phyloP scores from a whole-genome alignment of 2,113 vertebrate species.

The Orcinus orca region DNA sequence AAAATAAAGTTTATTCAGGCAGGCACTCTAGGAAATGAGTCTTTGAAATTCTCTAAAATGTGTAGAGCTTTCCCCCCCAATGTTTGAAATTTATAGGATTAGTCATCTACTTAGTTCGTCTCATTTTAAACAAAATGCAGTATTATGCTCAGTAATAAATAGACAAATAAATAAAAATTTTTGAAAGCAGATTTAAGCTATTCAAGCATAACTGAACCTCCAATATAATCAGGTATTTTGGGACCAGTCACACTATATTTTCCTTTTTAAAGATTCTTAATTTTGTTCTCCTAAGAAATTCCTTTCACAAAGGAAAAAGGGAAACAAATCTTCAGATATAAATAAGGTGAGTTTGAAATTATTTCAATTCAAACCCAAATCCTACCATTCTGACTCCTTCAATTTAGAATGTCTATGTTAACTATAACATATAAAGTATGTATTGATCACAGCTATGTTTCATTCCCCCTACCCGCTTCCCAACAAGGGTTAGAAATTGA shows the following conservation, averaged over 20 bases:
- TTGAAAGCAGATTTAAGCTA: not conserved
- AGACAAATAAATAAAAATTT: not conserved
- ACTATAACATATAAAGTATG: slow-evolving; percentile 62
- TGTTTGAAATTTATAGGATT: not conserved
- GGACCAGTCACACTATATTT: not conserved
- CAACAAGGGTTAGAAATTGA: slow-evolving; percentile 64
- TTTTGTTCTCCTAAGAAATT: slow-evolving; percentile 32
- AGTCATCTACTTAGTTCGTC: slow-evolving; percentile 9
- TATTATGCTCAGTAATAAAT: not conserved
- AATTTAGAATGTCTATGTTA: slow-evolving; percentile 43
- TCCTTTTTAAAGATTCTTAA: slow-evolving; percentile 23
- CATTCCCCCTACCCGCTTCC: not conserved
- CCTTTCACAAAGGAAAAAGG: slow-evolving; percentile 22
- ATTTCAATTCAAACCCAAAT: slow-evolving; percentile 52
- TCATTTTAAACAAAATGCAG: slow-evolving; percentile 34
- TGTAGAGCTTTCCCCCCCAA: not conserved
- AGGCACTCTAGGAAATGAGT: not conserved
- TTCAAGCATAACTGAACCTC: slow-evolving; percentile 25
- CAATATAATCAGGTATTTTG: slow-evolving; percentile 22
- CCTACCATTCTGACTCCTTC: not conserved
- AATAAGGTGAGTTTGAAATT: not conserved
- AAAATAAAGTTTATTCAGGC: slow-evolving; percentile 13
- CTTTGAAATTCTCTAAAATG: slow-evolving; percentile 34
- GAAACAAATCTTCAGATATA: slow-evolving; percentile 15
- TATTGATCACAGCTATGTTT: slow-evolving; percentile 48